Base-by-base conservation (phyloP, 1,140 invertebrate species). In the Atta texana region DNA sequence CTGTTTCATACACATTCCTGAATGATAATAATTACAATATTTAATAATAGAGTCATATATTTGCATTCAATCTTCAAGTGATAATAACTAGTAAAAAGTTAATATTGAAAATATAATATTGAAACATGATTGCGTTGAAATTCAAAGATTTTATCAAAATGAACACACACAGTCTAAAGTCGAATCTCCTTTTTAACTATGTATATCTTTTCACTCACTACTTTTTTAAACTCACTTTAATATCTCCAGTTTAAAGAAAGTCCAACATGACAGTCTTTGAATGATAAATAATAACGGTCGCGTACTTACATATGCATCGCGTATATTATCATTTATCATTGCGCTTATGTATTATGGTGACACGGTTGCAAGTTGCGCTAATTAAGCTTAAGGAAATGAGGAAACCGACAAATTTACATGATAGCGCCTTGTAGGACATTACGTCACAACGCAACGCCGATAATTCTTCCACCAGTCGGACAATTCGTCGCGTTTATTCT, bases 371-470 rank as follows among this genome's bases (percentile, higher is more conserved):
- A 51, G 8, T 66, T 31, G 80, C 28, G 28, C 44, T 63, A 84
- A 84, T 84, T 84, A 84, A 84, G 24, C 55, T 51, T 34, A 61
- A 61, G 53, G 55, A 49, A 74, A 84, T 28, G 55, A 84, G 80
- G 44, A 49, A 75, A 61, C 28, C 49, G 55, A 51, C 80, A 55
- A 44, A 84, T 84, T 75, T 84, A 84, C 69, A 84, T 63, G 80
- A 84, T 84, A 82, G 68, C 53, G 18, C 21, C 34, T 18, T 16
- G 5, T 74, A 0, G 39, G 55, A 63, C 39, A 10, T 34, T 16
- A 59, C 39, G 55, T 82, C 77, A 69, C 12, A 21, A 21, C 16
- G 14, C 31, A 39, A n/a, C 12, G 24, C 49, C 55, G 39, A 75
- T 84, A 84, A 63, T 84, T 84, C 69, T 49, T 59, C 55, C 14